These are phyloP conservation scores for Rhinichthys osculus DNA, from an alignment of 2,797 vertebrate genomes.

Conservation along the genomic window DNA sequence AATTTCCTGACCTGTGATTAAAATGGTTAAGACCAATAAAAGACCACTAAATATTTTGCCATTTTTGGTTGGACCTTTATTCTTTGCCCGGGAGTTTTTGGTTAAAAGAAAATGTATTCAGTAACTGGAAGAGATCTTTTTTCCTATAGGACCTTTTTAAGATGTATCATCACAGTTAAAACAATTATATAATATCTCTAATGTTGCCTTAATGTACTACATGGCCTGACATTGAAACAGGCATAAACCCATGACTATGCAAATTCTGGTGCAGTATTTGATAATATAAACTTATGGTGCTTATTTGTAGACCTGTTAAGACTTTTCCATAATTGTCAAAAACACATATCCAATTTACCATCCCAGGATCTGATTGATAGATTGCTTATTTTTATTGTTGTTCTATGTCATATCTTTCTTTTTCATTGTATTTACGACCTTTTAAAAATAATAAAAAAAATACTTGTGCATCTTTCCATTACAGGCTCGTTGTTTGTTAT, in stretches of 20 bases:
- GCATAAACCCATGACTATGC: background rate
- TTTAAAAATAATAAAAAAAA: background rate
- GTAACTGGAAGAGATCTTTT: background rate
- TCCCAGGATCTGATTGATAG: background rate
- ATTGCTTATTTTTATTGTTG: background rate
- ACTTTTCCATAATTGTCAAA: slow-evolving; percentile 1
- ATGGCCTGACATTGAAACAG: background rate
- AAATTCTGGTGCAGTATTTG: background rate
- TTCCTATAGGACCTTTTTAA: background rate
- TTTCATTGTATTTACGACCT: background rate
- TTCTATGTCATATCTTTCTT: background rate
- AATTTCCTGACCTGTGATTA: background rate
- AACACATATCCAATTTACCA: background rate
- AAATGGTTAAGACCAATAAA: background rate
- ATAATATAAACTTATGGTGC: background rate
- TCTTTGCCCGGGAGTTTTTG: background rate
- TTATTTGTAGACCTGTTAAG: background rate
- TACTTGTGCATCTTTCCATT: background rate
- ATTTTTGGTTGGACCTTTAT: background rate
- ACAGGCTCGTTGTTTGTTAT: background rate
- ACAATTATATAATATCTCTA: background rate
- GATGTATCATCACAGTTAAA: background rate
- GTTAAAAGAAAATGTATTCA: background rate
- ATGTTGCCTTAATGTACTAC: background rate
- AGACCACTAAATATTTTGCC: background rate